A percentile compares a stretch with the other conserved stretches of the same genome.
These are phyloP conservation scores for Colletes collaris DNA, from an alignment of 2,888 invertebrate genomes.

Conservation along the genomic window DNA sequence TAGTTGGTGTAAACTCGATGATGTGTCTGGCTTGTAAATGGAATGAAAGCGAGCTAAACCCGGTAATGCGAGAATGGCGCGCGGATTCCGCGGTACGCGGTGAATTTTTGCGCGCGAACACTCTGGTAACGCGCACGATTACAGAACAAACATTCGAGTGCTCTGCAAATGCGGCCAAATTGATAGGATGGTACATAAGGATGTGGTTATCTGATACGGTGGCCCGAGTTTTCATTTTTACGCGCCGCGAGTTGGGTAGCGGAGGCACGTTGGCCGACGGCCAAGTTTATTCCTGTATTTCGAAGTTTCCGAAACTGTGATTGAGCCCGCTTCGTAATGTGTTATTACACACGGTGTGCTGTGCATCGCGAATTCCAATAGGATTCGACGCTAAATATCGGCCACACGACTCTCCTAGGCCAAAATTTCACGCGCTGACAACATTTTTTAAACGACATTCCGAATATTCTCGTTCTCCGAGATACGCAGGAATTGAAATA, in stretches of 20 bases:
- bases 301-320: conserved; percentile 57
- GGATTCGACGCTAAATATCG: conserved; percentile 4
- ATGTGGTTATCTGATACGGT: conserved; percentile 53
- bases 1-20: too few species aligned
- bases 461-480: too few species aligned
- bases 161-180: conserved; percentile 49
- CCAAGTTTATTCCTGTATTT: conserved; percentile 62
- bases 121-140: conserved; percentile 48
- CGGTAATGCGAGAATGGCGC: neutral
- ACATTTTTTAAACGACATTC: too few species aligned
- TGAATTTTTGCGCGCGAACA: conserved; percentile 41
- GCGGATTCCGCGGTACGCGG: neutral
- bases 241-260: conserved; percentile 22
- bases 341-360: conserved; percentile 47
- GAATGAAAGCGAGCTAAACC: too few species aligned
- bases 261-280: conserved; percentile 29
- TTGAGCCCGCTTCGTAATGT: conserved; percentile 53
- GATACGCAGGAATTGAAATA: too few species aligned
- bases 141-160: conserved; percentile 46
- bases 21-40: too few species aligned
- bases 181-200: conserved; percentile 56
- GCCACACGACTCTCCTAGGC: too few species aligned
- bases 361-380: conserved; percentile 44
- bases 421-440: too few species aligned
- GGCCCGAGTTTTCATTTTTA: conserved; percentile 55